Base-by-base conservation (phyloP, 2,888 invertebrate species). In the Himalopsyche japonica region DNA sequence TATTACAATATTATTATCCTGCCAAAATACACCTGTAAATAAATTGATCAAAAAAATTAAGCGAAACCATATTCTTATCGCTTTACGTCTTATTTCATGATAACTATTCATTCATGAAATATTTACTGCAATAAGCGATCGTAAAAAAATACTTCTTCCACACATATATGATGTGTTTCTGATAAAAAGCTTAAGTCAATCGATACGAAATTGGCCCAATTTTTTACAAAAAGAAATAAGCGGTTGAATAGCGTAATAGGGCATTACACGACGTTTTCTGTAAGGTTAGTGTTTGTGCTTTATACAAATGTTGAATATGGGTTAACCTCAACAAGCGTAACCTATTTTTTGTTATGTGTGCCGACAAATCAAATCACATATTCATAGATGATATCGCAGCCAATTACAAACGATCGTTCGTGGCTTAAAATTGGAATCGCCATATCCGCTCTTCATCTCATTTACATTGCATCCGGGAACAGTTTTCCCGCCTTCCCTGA, bases 371-470 rank as follows among this genome's bases (percentile, higher is more conserved):
- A 57, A 57, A 57, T 57, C 57, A 8, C 57, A 10, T 57, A 57
- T 57, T 57, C 57, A 24, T 57, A 57, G 57, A 57, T 57, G 57
- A 57, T 57, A 57, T 57, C 57, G 57, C 4, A 57, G 24, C 20
- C 57, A 57, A 57, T 57, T 57, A 57, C 57, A 57, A 24, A 20
- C 57, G 57, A 57, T 57, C 57, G 57, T 57, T 20, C 57, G 20
- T 24, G 57, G 57, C 3, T 57, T n/a, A 57, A 57, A 57, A 57
- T 57, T 57, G 57, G 20, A 57, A 57, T 57, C 20, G 57, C 57
- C 57, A 57, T 24, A 57, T 57, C 57, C 57, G 57, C 57, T 57
- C 57, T 57, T 81, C 81, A 34, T 49, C 81, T 81, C 64, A 81
- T 81, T 81, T 70, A 70, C 64, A 79, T 79, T 32, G 34, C 34